phyloP scores from a whole-genome alignment of 2,888 invertebrate genomes.

The Rhamnusium bicolor region DNA sequence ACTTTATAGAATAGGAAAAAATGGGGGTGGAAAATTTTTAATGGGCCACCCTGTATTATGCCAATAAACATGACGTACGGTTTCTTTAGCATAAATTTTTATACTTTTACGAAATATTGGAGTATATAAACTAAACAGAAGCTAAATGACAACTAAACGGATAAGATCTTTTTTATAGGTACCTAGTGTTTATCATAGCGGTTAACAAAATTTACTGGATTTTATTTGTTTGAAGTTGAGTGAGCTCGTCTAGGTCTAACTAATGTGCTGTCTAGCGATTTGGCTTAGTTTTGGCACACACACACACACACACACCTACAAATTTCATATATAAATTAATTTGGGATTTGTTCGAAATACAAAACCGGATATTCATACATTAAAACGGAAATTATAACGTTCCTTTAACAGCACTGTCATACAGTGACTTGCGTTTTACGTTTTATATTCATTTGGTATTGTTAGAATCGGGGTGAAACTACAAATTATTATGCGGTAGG shows the following conservation, averaged over 20 bases:
- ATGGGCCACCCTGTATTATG: too few species aligned
- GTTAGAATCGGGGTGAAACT: conserved; percentile 8
- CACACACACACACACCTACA: conserved; percentile 27
- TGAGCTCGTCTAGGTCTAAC: conserved; percentile 38
- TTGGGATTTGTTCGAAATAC: conserved; percentile 39
- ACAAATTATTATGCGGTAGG: neutral
- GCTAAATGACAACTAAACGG: conserved; percentile 11
- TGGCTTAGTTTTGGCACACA: conserved; percentile 38
- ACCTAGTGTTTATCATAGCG: neutral
- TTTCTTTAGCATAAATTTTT: neutral
- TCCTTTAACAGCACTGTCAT: conserved; percentile 47
- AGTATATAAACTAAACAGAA: conserved; percentile 4
- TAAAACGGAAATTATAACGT: conserved; percentile 56
- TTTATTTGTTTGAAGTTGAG: conserved; percentile 31
- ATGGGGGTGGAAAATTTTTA: too few species aligned
- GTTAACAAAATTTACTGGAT: neutral
- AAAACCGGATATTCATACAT: conserved; percentile 50
- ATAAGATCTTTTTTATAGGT: neutral
- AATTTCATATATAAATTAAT: conserved; percentile 25
- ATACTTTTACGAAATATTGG: neutral
- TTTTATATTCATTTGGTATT: conserved; percentile 14
- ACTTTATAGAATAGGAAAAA: too few species aligned
- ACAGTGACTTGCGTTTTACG: conserved; percentile 50
- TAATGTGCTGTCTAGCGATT: conserved; percentile 35
- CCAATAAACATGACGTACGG: neutral